These are phyloP conservation scores for Aricia artaxerxes DNA, from an alignment of 2,888 invertebrate genomes.

Conservation along the genomic window DNA sequence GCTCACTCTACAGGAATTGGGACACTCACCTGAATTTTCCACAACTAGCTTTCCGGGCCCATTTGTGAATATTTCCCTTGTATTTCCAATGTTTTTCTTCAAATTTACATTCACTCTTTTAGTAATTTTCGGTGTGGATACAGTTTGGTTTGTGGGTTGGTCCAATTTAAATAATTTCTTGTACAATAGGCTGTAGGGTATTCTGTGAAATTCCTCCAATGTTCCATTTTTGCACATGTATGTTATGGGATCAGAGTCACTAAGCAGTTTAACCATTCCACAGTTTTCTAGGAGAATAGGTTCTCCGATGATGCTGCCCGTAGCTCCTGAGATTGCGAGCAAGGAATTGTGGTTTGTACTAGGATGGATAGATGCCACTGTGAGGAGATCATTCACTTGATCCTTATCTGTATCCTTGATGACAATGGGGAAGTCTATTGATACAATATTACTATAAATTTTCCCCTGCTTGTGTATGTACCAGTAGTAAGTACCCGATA, in stretches of 20 bases:
- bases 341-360: slow-evolving; percentile 81
- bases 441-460: slow-evolving; percentile 74
- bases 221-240: slow-evolving; percentile 82
- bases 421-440: slow-evolving; percentile 85
- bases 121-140: slow-evolving; percentile 58
- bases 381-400: slow-evolving; percentile 84
- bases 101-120: slow-evolving; percentile 79
- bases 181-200: slow-evolving; percentile 58
- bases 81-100: slow-evolving; percentile 78
- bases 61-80: slow-evolving; percentile 79
- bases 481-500: slow-evolving; percentile 80
- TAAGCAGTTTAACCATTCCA: slow-evolving; percentile 78
- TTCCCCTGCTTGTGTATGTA: slow-evolving; percentile 79
- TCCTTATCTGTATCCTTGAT: slow-evolving; percentile 88
- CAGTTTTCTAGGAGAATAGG: slow-evolving; percentile 82
- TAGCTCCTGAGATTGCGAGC: slow-evolving; percentile 85
- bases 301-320: slow-evolving; percentile 84
- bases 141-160: slow-evolving; percentile 52
- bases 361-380: slow-evolving; percentile 77
- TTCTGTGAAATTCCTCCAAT: slow-evolving; percentile 75
- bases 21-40: slow-evolving; percentile 86
- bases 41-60: slow-evolving; percentile 84
- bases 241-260: slow-evolving; percentile 76
- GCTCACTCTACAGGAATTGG: slow-evolving; percentile 83
- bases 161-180: slow-evolving; percentile 63